Percentiles rank a stretch among this genome's conserved stretches.
These are phyloP conservation scores for Lutraria rhynchaena DNA, from an alignment of 1,140 invertebrate species.

Conservation along the genomic window DNA sequence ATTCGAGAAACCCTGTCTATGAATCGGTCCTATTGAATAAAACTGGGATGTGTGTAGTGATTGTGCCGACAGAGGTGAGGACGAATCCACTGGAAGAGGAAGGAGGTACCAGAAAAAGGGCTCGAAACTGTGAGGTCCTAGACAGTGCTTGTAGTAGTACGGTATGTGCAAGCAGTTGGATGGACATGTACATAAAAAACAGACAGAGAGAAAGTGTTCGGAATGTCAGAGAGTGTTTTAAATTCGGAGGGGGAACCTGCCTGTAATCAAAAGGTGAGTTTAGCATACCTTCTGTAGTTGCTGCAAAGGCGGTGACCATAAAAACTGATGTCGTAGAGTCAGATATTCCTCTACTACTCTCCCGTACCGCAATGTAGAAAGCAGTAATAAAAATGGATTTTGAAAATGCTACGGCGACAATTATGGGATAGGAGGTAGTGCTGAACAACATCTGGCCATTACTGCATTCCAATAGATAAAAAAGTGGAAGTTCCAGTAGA, in stretches of 20 bases:
- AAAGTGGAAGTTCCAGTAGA: conserved; percentile 14
- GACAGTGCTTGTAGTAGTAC: conserved; percentile 52
- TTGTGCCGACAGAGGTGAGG: too few relatives aligned
- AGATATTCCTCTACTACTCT: conserved; percentile 53
- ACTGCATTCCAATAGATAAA: conserved; percentile 45
- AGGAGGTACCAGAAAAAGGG: conserved; percentile 12
- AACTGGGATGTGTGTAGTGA: too few relatives aligned
- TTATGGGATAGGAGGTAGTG: conserved; percentile 50
- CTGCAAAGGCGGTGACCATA: conserved; percentile 36
- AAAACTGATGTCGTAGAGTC: conserved; percentile 57
- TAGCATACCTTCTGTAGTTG: conserved; percentile 48
- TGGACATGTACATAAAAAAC: conserved; percentile 47
- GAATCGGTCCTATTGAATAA: too few relatives aligned
- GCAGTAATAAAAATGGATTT: conserved; percentile 55
- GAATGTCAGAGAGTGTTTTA: conserved; percentile 40
- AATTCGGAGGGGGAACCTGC: conserved; percentile 33
- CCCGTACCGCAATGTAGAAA: conserved; percentile 49
- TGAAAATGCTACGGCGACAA: conserved; percentile 46
- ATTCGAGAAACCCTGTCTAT: too few relatives aligned
- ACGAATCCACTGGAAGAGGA: too few relatives aligned
- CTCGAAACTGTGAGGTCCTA: conserved; percentile 51
- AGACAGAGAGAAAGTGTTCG: conserved; percentile 1
- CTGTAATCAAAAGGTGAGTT: conserved; percentile 17
- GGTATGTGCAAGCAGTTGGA: conserved; percentile 43
- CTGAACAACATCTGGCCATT: conserved; percentile 56